Conservation (phyloP, 2,797 vertebrate genomes). For the Centropyge bicolor region DNA sequence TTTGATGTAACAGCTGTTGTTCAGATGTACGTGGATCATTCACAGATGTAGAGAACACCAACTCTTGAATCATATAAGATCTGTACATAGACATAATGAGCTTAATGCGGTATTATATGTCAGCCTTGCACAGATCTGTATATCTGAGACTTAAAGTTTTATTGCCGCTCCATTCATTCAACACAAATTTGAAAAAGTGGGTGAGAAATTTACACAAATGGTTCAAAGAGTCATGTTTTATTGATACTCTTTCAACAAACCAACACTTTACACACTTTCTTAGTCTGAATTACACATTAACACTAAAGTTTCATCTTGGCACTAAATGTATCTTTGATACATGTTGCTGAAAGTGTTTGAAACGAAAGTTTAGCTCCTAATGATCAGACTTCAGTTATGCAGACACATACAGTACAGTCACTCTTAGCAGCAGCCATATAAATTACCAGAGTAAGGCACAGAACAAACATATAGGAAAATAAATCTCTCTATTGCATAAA, state of each 20-base stretch:
- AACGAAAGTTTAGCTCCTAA: neutral
- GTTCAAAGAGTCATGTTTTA: constrained; percentile 29
- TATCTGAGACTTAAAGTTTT: neutral
- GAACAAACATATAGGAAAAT: constrained; percentile 59
- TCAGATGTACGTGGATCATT: constrained; percentile 13
- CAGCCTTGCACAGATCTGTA: neutral
- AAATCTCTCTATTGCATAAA: constrained; percentile 41
- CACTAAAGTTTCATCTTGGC: neutral
- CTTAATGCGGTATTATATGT: neutral
- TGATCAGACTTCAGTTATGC: neutral
- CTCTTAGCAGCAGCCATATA: constrained; percentile 31
- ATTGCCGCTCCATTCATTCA: neutral
- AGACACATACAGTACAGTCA: constrained; percentile 15
- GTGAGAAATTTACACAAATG: neutral
- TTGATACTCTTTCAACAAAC: constrained; percentile 8
- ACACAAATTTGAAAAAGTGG: neutral
- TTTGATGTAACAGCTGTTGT: constrained; percentile 33
- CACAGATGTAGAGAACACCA: neutral
- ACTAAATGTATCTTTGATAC: neutral
- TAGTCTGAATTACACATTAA: neutral
- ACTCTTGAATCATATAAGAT: constrained; percentile 1
- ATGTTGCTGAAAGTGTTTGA: constrained; percentile 13
- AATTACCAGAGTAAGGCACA: constrained; percentile 70
- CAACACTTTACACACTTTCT: constrained; percentile 1
- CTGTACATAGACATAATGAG: neutral